A percentile compares a stretch with the other conserved stretches of the same genome.
Conservation (phyloP, 2,888 invertebrate species). For the Apamea crenata region DNA sequence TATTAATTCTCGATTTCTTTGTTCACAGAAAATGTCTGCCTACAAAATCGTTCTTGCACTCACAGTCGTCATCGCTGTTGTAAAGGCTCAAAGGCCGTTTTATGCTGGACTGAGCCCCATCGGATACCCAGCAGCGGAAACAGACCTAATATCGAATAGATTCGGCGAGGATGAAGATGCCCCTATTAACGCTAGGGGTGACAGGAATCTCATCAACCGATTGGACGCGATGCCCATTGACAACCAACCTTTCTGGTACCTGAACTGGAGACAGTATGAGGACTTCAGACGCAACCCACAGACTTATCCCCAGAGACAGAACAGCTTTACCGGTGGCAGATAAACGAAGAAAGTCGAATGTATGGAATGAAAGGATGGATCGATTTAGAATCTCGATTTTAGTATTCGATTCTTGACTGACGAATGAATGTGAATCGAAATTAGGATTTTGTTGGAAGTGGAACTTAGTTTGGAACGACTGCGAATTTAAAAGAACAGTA, state of each 20-base stretch:
- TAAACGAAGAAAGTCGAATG: slow-evolving; percentile 26
- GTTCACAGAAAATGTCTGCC: slow-evolving; percentile 75
- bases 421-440: slow-evolving; percentile 38
- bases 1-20: slow-evolving; percentile 56
- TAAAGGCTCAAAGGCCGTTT: slow-evolving; percentile 91
- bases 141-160: slow-evolving; percentile 83
- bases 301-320: slow-evolving; percentile 78
- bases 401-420: slow-evolving; percentile 36
- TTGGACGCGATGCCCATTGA: slow-evolving; percentile 53
- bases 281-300: slow-evolving; percentile 81
- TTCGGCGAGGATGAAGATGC: slow-evolving; percentile 86
- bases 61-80: slow-evolving; percentile 71
- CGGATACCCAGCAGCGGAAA: slow-evolving; percentile 90
- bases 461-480: background rate
- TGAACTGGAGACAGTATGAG: slow-evolving; percentile 74
- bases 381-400: slow-evolving; percentile 25
- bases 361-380: slow-evolving; percentile 22
- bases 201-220: slow-evolving; percentile 58
- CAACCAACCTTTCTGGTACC: slow-evolving; percentile 61
- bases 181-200: slow-evolving; percentile 89
- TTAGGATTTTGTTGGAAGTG: slow-evolving; percentile 14
- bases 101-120: slow-evolving; percentile 91
- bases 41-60: slow-evolving; percentile 74
- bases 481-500: slow-evolving; percentile 34
- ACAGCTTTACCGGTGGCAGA: slow-evolving; percentile 69